Conservation (phyloP, 2,797 vertebrate genomes). For the Pangasius macronema region DNA sequence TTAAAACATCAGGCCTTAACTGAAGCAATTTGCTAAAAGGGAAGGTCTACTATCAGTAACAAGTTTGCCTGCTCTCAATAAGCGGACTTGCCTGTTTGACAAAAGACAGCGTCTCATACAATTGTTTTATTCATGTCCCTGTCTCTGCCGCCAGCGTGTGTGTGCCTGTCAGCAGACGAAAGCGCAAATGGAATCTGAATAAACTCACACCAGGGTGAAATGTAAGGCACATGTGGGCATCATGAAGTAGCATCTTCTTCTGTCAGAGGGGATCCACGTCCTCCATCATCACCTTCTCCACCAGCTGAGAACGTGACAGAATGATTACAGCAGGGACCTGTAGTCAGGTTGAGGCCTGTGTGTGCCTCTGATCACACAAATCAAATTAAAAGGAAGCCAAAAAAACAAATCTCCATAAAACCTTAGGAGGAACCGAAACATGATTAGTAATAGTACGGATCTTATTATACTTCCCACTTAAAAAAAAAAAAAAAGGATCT, state of each 20-base stretch:
- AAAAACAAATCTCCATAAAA: background rate
- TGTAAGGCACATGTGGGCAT: background rate
- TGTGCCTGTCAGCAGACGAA: constrained; percentile 46
- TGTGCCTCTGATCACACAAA: background rate
- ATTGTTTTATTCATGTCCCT: constrained; percentile 80
- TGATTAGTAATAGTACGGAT: background rate
- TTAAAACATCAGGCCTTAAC: constrained; percentile 21
- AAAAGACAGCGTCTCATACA: constrained; percentile 69
- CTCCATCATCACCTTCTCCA: background rate
- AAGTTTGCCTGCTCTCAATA: constrained; percentile 67
- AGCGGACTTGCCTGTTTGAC: constrained; percentile 73
- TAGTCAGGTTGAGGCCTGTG: constrained; percentile 27
- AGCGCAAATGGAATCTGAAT: constrained; percentile 34
- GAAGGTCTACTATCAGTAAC: constrained; percentile 56
- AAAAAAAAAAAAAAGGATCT: background rate
- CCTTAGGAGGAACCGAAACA: background rate
- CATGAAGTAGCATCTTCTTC: constrained; percentile 12
- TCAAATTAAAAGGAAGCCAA: constrained; percentile 3
- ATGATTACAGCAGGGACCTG: constrained; percentile 25
- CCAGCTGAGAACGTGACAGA: constrained; percentile 18
- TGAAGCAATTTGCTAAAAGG: constrained; percentile 34
- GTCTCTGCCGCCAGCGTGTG: constrained; percentile 61
- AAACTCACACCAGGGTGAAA: constrained; percentile 10
- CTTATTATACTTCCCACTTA: background rate
- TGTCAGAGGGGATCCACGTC: constrained; percentile 8